Base-by-base conservation (phyloP, 2,888 invertebrate genomes). In the Caenorhabditis sp. region DNA sequence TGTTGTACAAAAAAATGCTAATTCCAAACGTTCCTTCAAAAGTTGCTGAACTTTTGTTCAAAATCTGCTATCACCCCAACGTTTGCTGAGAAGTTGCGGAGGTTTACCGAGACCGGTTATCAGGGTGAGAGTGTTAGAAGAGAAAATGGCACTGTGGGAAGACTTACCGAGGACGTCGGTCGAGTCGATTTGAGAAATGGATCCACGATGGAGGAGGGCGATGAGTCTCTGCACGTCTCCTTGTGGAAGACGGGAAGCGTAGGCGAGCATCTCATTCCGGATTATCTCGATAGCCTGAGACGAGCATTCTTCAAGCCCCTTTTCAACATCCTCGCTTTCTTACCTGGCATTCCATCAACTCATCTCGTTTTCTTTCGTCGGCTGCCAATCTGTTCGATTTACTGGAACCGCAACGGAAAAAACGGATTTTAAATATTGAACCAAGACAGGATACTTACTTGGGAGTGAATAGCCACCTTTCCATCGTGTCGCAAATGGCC, bases 391-490 rank as follows among this genome's bases (percentile, higher is more conserved):
- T 82, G 7, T 50, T 72, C 8, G 78, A 80, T 58, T 74, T 74
- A 61, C 86, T 86, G 53, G 70, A 83, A 71, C 46, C 61, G 32
- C 45, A 70, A 27, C 63, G 50, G 26, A 13, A 35, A 35, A 35
- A 35, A 9, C 2, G 35, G 9, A 7, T 9, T 2, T 35, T 35
- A 35, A n/a, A n/a, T n/a, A n/a, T n/a, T n/a, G n/a, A n/a, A n/a
- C n/a, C n/a, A n/a, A n/a, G n/a, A 17, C 13, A 30, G 1, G 27
- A 61, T 39, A 73, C 79, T 89, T 90, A 94, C 94, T 93, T 93
- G 87, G 93, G 93, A 8, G 94, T 94, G 89, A 98, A 98, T 70
- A 98, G 92, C 90, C 96, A 97, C 63, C 94, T 94, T 86, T 97
- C 95, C 37, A 98, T 90, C 0, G 95, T 94, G 58, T 92, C 92